phyloP scores from a whole-genome alignment of 2,888 invertebrate genomes.

The Galerucella nymphaeae region DNA sequence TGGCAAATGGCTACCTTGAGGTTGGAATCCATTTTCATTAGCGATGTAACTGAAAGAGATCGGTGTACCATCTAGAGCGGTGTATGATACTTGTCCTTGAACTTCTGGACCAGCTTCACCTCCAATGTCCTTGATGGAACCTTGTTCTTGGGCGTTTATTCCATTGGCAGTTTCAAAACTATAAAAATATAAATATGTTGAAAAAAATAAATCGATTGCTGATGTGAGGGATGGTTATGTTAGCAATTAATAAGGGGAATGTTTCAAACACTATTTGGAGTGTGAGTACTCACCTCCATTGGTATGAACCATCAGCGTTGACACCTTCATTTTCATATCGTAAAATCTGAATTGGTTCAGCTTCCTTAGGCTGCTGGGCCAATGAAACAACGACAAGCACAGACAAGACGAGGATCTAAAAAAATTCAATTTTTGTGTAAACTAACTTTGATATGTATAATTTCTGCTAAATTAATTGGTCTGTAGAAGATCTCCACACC shows the following conservation, averaged over 20 bases:
- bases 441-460: not conserved
- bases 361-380: conserved; percentile 22
- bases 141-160: conserved; percentile 75
- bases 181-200: too few species aligned
- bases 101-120: conserved; percentile 63
- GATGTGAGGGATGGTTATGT: too few species aligned
- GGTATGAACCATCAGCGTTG: conserved; percentile 73
- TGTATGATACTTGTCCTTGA: conserved; percentile 76
- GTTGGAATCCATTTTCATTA: conserved; percentile 78
- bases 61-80: conserved; percentile 74
- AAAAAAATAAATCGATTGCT: too few species aligned
- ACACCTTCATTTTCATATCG: conserved; percentile 73
- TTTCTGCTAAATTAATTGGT: too few species aligned
- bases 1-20: conserved; percentile 79
- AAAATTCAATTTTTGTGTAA: too few species aligned
- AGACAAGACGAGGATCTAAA: conserved; percentile 32
- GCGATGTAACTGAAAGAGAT: conserved; percentile 74
- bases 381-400: conserved; percentile 6
- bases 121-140: conserved; percentile 62
- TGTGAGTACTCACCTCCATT: conserved; percentile 64
- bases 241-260: too few species aligned
- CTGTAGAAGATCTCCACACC: too few species aligned
- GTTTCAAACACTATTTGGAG: too few species aligned
- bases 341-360: conserved; percentile 70
- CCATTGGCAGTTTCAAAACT: conserved; percentile 81